A percentile compares a stretch with the other conserved stretches of the same genome.
Conservation (phyloP, 2,113 vertebrate species). For the Lampris incognitus region DNA sequence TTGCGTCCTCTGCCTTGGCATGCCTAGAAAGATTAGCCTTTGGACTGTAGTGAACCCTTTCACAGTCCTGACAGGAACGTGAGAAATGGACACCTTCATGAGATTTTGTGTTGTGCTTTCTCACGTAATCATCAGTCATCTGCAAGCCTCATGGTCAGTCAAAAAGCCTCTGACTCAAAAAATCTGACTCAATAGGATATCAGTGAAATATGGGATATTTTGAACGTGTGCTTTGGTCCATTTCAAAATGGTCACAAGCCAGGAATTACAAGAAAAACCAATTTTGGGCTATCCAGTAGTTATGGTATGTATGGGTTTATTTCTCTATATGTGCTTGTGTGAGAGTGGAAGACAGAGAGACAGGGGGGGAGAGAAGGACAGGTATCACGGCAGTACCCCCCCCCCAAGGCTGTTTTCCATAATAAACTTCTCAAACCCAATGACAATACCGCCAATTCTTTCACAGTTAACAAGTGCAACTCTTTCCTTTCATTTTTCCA, state of each 20-base stretch:
- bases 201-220: slow-evolving; percentile 26
- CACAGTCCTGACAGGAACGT: slow-evolving; percentile 18
- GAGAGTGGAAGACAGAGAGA: background rate
- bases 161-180: slow-evolving; percentile 10
- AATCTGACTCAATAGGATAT: background rate
- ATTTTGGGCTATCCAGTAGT: background rate
- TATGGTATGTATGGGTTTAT: background rate
- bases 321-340: slow-evolving; percentile 4
- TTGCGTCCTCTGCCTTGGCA: background rate
- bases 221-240: background rate
- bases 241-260: background rate
- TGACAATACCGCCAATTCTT: too few species aligned
- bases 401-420: too few species aligned
- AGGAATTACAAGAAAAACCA: background rate
- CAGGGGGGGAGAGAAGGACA: background rate
- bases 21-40: slow-evolving; percentile 12
- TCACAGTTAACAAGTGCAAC: too few species aligned
- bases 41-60: slow-evolving; percentile 22
- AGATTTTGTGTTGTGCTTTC: background rate
- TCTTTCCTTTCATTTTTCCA: too few species aligned
- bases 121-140: slow-evolving; percentile 8
- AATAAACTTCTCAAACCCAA: too few species aligned
- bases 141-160: background rate
- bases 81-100: background rate
- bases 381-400: background rate